Percentiles rank a stretch among this genome's conserved stretches.
These are phyloP conservation scores for Reticulitermes lucifugus DNA, from an alignment of 2,888 invertebrate genomes.

Conservation along the genomic window DNA sequence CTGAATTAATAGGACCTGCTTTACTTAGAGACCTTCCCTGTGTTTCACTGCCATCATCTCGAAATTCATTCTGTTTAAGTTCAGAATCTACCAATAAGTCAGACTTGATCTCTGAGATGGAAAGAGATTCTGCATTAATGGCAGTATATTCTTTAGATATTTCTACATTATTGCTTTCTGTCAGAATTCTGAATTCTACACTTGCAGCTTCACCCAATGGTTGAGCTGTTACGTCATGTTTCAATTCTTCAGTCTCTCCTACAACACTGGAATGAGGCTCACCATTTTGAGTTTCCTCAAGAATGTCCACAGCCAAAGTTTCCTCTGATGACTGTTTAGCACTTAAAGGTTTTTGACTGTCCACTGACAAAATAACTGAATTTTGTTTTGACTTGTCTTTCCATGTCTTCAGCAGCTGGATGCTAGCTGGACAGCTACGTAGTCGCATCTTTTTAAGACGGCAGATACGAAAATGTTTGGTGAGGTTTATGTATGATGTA, in stretches of 20 bases:
- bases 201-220: not conserved
- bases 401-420: not conserved
- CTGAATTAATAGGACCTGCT: not conserved
- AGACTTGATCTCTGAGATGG: not conserved
- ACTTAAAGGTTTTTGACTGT: not conserved
- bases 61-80: not conserved
- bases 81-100: not conserved
- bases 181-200: not conserved
- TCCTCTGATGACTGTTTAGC: not conserved
- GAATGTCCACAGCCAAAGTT: not conserved
- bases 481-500: slow-evolving; percentile 23
- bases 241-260: not conserved
- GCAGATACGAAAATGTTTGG: slow-evolving; percentile 36
- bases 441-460: not conserved
- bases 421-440: not conserved
- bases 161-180: not conserved
- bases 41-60: not conserved
- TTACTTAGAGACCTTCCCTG: not conserved
- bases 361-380: not conserved
- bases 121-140: not conserved
- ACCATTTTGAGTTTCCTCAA: not conserved
- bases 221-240: not conserved
- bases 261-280: not conserved
- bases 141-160: not conserved
- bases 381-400: not conserved